Conservation (phyloP, 2,797 vertebrate species). For the Crocidura indochinensis region DNA sequence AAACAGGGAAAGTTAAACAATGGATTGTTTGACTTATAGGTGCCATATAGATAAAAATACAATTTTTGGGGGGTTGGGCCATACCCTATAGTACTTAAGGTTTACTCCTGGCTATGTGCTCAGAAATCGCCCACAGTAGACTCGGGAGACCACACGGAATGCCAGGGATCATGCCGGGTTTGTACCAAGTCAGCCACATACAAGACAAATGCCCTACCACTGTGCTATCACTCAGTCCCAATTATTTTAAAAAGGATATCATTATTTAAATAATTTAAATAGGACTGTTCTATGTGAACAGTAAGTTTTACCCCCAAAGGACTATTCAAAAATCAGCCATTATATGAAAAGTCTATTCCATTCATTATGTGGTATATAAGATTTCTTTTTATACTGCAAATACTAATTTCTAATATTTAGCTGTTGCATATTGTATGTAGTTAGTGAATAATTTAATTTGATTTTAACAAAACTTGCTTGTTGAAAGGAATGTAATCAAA, state of each 20-base stretch:
- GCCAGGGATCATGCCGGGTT: no score
- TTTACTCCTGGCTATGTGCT: no score
- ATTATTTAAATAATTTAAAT: no score
- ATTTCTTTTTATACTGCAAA: neutral
- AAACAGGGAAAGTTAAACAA: neutral
- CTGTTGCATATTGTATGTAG: no score
- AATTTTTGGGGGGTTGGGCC: no score
- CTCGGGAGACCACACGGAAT: no score
- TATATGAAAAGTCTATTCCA: neutral
- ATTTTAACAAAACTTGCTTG: neutral
- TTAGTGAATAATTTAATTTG: neutral
- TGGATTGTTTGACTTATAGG: neutral
- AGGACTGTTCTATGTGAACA: neutral
- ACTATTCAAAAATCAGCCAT: conserved; percentile 30
- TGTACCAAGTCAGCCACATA: no score
- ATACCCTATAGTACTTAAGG: no score
- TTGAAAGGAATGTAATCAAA: neutral
- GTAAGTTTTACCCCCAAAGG: neutral
- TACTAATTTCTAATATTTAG: neutral
- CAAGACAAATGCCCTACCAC: no score
- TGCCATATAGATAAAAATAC: neutral
- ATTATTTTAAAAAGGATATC: no score
- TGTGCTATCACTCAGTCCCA: no score
- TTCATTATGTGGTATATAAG: neutral
- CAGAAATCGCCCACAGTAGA: no score